Evolutionary conservation across 2,113 vertebrate species (phyloP).

Genomic region (Pygoscelis adeliae): DNA sequence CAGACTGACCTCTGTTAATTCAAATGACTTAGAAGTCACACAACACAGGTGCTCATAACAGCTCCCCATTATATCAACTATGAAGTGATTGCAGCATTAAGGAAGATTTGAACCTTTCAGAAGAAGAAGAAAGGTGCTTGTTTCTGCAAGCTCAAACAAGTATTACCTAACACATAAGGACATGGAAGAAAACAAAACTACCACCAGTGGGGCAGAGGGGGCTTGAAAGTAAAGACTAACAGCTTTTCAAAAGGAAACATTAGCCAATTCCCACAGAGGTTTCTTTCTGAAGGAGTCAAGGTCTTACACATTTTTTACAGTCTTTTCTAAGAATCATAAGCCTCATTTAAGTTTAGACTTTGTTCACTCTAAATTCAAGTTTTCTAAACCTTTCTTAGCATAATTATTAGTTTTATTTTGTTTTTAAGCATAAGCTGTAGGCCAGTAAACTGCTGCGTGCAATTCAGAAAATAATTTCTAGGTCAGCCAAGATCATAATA

Average conservation of each 20-base stretch:
- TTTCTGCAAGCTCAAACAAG: not conserved
- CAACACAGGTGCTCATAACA: not conserved
- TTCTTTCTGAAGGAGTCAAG: not conserved
- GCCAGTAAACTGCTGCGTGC: not conserved
- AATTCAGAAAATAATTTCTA: not conserved
- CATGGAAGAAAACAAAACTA: not conserved
- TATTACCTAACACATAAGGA: not conserved
- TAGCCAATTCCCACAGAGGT: not conserved
- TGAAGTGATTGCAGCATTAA: not conserved
- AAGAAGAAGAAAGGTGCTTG: not conserved
- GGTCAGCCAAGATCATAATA: not conserved
- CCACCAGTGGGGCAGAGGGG: not conserved
- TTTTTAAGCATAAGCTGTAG: not conserved
- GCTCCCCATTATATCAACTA: not conserved
- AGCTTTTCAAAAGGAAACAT: not conserved
- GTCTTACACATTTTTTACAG: not conserved
- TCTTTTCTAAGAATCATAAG: not conserved
- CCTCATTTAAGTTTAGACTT: not conserved
- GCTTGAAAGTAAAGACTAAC: not conserved
- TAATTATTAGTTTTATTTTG: not conserved
- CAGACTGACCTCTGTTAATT: not conserved
- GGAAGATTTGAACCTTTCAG: not conserved
- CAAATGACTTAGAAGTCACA: not conserved
- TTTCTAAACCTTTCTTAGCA: not conserved
- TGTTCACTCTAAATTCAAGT: not conserved